phyloP scores from a whole-genome alignment of 2,888 invertebrate species.

The Drosophila limbata region DNA sequence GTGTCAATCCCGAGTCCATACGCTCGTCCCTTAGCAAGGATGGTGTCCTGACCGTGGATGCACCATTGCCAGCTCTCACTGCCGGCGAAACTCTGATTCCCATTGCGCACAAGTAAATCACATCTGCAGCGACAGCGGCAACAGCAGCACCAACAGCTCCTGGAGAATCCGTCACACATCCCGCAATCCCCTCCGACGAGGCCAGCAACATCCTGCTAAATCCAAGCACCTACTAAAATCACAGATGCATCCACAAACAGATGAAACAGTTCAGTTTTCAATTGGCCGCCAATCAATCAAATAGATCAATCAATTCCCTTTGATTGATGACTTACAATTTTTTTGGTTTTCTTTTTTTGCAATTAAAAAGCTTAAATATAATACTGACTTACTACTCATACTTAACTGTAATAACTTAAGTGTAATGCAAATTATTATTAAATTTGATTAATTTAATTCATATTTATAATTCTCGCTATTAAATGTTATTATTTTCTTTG shows the following conservation, averaged over 20 bases:
- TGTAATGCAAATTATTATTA: constrained; percentile 79
- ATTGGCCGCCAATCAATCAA: constrained; percentile 26
- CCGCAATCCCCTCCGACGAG: constrained; percentile 3
- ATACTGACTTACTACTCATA: constrained; percentile 81
- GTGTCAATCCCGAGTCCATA: constrained; percentile 98
- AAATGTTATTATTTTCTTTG: constrained; percentile 73
- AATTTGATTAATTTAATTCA: constrained; percentile 80
- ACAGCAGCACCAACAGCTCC: constrained; percentile 10
- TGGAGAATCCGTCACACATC: constrained; percentile 4
- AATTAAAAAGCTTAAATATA: constrained; percentile 65
- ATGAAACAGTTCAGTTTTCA: constrained; percentile 6
- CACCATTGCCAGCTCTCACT: constrained; percentile 93
- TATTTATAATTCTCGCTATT: constrained; percentile 80
- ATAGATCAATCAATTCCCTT: constrained; percentile 24
- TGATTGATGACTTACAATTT: constrained; percentile 13
- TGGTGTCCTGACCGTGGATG: constrained; percentile 98
- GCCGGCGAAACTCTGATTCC: constrained; percentile 85
- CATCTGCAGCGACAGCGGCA: not conserved
- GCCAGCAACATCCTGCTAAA: constrained; percentile 29
- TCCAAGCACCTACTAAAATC: constrained; percentile 48
- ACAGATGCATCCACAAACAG: constrained; percentile 13
- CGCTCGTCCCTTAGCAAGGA: constrained; percentile 98
- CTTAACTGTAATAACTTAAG: constrained; percentile 76
- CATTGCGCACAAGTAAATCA: constrained; percentile 84
- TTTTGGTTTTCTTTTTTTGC: constrained; percentile 46